A percentile compares a stretch with the other conserved stretches of the same genome.
These are phyloP conservation scores for Orgyia antiqua DNA, from an alignment of 2,888 invertebrate genomes.

Conservation along the genomic window DNA sequence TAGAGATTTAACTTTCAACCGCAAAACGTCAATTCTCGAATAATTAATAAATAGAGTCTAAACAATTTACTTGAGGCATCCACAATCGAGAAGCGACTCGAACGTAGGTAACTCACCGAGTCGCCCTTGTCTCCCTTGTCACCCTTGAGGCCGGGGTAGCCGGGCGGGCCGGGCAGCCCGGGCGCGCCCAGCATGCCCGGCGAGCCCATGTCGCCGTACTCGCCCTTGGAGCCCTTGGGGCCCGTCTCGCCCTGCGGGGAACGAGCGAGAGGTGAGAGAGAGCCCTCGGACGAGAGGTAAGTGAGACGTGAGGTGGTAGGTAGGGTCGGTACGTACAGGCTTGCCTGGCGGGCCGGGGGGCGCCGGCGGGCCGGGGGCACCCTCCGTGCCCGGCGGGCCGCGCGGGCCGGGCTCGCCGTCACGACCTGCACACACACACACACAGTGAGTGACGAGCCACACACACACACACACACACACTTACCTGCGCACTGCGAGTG, in stretches of 20 bases:
- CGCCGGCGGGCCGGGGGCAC: constrained; percentile 87
- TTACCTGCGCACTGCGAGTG: neutral
- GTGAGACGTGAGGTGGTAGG: no score
- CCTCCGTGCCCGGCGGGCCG: constrained; percentile 86
- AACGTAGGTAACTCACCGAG: constrained; percentile 85
- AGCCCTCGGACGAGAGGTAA: no score
- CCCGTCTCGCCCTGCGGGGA: constrained; percentile 91
- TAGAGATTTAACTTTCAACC: no score
- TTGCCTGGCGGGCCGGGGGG: constrained; percentile 92
- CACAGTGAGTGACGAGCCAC: no score
- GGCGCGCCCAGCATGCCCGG: constrained; percentile 97
- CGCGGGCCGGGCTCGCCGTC: constrained; percentile 86
- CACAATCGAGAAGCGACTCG: no score
- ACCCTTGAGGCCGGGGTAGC: constrained; percentile 93
- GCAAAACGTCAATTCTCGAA: no score
- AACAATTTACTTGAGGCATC: no score
- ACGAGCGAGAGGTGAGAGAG: no score
- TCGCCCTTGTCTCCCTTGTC: constrained; percentile 96
- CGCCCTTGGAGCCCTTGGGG: constrained; percentile 92
- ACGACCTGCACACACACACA: constrained; percentile 77
- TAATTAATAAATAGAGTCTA: no score
- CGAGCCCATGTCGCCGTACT: constrained; percentile 94
- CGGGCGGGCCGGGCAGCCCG: constrained; percentile 88
- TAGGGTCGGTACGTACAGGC: constrained; percentile 83
- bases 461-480: constrained; percentile 19